phyloP scores from a whole-genome alignment of 2,888 invertebrate species.

The Phanerotoma sp. region DNA sequence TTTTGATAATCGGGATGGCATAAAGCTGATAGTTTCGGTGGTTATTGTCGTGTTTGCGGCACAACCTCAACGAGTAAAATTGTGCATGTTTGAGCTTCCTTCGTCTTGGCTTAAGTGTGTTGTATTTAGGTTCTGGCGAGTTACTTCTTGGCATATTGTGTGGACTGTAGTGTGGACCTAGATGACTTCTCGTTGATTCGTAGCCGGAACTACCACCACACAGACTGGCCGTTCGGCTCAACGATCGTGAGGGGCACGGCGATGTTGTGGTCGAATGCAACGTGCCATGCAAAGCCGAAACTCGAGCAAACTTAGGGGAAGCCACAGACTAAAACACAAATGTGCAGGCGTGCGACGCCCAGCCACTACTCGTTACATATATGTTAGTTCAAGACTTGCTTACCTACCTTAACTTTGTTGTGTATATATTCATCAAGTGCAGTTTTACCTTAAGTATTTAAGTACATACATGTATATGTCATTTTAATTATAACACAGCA shows the following conservation, averaged over 20 bases:
- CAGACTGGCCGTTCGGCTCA: constrained; percentile 43
- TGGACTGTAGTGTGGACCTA: constrained; percentile 54
- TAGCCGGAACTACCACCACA: constrained; percentile 58
- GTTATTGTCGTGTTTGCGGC: constrained; percentile 44
- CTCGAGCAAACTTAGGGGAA: constrained; percentile 53
- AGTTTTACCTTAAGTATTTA: too few relatives aligned
- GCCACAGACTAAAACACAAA: constrained; percentile 53
- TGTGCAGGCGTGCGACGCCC: constrained; percentile 31
- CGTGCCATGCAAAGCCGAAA: constrained; percentile 54
- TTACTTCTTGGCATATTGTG: constrained; percentile 54
- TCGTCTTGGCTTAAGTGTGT: constrained; percentile 52
- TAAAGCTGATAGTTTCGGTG: constrained; percentile 49
- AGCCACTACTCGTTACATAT: background rate
- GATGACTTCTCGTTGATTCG: constrained; percentile 58
- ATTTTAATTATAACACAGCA: too few relatives aligned
- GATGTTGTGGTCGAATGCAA: constrained; percentile 45
- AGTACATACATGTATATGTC: too few relatives aligned
- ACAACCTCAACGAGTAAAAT: constrained; percentile 47
- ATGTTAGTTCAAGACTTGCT: background rate
- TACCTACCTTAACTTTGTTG: background rate
- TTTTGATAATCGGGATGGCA: constrained; percentile 51
- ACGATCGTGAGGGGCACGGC: constrained; percentile 44
- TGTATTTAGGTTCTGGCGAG: constrained; percentile 52
- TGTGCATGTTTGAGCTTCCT: constrained; percentile 41
- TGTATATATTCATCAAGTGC: too few relatives aligned